These are phyloP conservation scores for Trichogramma dendrolimi DNA, from an alignment of 2,888 invertebrate species.

Conservation along the genomic window DNA sequence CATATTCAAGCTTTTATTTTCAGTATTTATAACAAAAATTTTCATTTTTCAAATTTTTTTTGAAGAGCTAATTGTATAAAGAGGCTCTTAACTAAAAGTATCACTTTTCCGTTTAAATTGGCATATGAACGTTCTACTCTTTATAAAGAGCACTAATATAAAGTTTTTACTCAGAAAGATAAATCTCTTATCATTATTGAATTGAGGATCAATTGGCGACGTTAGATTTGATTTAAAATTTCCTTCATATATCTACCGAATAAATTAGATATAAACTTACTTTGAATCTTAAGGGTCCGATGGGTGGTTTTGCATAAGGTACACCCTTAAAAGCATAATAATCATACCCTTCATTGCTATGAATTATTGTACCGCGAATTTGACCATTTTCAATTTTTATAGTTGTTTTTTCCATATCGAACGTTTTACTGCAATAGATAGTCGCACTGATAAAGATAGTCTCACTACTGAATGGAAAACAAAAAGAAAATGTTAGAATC, in stretches of 20 bases:
- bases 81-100: no score
- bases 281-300: slow-evolving; percentile 37
- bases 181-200: no score
- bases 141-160: neutral
- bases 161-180: neutral
- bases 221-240: no score
- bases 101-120: no score
- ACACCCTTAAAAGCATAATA: slow-evolving; percentile 38
- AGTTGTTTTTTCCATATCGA: slow-evolving; percentile 6
- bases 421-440: neutral
- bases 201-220: no score
- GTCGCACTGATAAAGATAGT: no score
- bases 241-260: neutral
- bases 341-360: slow-evolving; percentile 28
- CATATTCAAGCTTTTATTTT: neutral
- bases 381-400: slow-evolving; percentile 29
- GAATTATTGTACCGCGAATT: slow-evolving; percentile 29
- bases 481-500: no score
- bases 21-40: neutral
- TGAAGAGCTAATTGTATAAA: no score
- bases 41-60: neutral
- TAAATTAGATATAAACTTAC: slow-evolving; percentile 27
- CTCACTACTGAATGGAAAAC: no score
- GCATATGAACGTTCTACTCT: no score
- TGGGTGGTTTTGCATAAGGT: slow-evolving; percentile 40